These are phyloP conservation scores for Blomia tropicalis DNA, from an alignment of 2,888 invertebrate genomes.

Conservation along the genomic window DNA sequence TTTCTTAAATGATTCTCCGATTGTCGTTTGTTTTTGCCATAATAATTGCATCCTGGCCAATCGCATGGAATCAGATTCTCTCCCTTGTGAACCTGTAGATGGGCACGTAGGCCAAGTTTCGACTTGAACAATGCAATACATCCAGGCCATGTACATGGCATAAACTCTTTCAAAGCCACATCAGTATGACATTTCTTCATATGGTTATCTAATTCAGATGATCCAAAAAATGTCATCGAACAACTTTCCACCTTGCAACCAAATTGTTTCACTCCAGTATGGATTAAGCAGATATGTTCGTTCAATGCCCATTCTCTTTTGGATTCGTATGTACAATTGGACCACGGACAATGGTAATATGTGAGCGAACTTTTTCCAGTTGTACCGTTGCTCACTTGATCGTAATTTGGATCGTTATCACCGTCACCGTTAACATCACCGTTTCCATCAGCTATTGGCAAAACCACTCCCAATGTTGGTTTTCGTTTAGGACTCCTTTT, in stretches of 20 bases:
- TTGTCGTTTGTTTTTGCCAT: slow-evolving; percentile 15
- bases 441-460: too few species aligned
- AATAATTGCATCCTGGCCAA: slow-evolving; percentile 18
- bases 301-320: slow-evolving; percentile 2
- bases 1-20: slow-evolving; percentile 17
- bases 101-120: slow-evolving; percentile 14
- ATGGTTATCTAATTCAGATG: slow-evolving; percentile 6
- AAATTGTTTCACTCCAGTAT: slow-evolving; percentile 15
- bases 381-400: not conserved
- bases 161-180: not conserved
- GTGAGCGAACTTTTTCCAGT: not conserved
- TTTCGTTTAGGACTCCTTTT: too few species aligned
- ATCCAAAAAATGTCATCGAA: slow-evolving; percentile 2
- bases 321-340: slow-evolving; percentile 8
- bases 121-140: slow-evolving; percentile 17
- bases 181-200: slow-evolving; percentile 10
- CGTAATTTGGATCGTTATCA: too few species aligned
- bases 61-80: slow-evolving; percentile 16
- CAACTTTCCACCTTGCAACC: not conserved
- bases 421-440: too few species aligned
- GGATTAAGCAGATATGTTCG: slow-evolving; percentile 17
- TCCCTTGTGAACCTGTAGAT: slow-evolving; percentile 19
- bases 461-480: too few species aligned
- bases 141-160: slow-evolving; percentile 13
- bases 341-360: slow-evolving; percentile 4